Percentiles rank a stretch among this genome's conserved stretches.
Evolutionary conservation across 1,140 invertebrate species (phyloP).

Genomic region (Heliconius hewitsoni): DNA sequence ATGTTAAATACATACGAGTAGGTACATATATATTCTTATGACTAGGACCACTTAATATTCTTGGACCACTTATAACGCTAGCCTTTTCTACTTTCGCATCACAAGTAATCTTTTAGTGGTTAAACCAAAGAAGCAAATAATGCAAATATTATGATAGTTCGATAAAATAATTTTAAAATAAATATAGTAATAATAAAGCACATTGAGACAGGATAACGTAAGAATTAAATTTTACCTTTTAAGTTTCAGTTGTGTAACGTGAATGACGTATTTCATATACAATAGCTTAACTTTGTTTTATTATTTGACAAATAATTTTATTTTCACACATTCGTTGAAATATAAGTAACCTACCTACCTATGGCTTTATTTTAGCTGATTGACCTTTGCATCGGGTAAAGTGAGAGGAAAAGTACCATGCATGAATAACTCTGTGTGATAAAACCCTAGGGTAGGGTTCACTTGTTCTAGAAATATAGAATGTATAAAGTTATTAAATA

Average conservation of each 20-base stretch:
- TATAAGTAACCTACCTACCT: too few relatives aligned
- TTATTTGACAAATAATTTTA: not conserved
- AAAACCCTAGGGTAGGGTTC: too few relatives aligned
- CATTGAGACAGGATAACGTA: not conserved
- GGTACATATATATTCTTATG: slow-evolving; percentile 21
- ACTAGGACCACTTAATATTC: slow-evolving; percentile 22
- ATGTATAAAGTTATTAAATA: too few relatives aligned
- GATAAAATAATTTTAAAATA: slow-evolving; percentile 12
- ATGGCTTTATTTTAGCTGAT: too few relatives aligned
- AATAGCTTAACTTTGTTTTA: not conserved
- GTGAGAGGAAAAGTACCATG: too few relatives aligned
- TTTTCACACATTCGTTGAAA: not conserved
- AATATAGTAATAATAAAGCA: slow-evolving; percentile 4
- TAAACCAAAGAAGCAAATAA: slow-evolving; percentile 11
- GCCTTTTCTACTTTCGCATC: slow-evolving; percentile 19
- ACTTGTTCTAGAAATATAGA: too few relatives aligned
- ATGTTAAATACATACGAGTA: not conserved
- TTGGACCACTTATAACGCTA: slow-evolving; percentile 20
- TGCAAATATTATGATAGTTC: slow-evolving; percentile 3
- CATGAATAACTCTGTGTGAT: too few relatives aligned
- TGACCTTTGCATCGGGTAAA: too few relatives aligned
- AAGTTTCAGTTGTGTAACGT: not conserved
- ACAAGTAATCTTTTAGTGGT: slow-evolving; percentile 2
- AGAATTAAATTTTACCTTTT: not conserved
- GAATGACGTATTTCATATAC: not conserved